Evolutionary conservation across 2,797 vertebrate genomes (phyloP).

Genomic region (Petrocephalus sullivani): DNA sequence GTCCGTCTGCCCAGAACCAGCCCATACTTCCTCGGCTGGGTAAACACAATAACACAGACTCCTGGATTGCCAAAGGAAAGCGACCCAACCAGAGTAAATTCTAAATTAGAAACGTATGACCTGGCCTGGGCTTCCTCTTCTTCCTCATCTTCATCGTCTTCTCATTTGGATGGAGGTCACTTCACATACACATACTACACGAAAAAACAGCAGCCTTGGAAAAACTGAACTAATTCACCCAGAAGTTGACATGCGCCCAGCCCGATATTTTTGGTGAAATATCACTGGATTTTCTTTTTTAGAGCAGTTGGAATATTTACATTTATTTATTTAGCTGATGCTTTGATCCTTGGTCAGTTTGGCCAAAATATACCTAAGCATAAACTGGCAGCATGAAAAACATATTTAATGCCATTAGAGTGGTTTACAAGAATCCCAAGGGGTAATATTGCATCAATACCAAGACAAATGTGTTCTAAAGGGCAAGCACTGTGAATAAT

Average conservation of each 20-base stretch:
- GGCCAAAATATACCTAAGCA: not conserved
- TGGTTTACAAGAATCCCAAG: not conserved
- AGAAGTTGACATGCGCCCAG: not conserved
- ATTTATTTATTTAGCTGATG: conserved; percentile 5
- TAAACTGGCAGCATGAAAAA: not conserved
- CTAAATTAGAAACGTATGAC: conserved; percentile 16
- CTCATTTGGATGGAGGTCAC: not conserved
- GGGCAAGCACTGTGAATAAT: not conserved
- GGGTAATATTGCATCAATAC: conserved; percentile 1
- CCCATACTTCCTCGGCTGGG: not conserved
- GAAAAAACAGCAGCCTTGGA: not conserved
- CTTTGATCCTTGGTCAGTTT: not conserved
- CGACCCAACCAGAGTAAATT: not conserved
- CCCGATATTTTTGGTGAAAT: not conserved
- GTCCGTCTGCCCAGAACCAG: conserved; percentile 7
- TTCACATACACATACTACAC: not conserved
- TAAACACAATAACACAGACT: conserved; percentile 8
- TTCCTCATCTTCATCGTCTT: not conserved
- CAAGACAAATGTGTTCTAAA: not conserved
- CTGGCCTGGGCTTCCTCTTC: not conserved
- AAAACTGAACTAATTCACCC: not conserved
- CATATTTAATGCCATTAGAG: not conserved
- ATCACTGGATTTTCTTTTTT: not conserved
- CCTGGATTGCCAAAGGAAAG: not conserved
- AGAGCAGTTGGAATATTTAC: conserved; percentile 3